phyloP scores from a whole-genome alignment of 2,888 invertebrate species.

The Octodonta nipae region DNA sequence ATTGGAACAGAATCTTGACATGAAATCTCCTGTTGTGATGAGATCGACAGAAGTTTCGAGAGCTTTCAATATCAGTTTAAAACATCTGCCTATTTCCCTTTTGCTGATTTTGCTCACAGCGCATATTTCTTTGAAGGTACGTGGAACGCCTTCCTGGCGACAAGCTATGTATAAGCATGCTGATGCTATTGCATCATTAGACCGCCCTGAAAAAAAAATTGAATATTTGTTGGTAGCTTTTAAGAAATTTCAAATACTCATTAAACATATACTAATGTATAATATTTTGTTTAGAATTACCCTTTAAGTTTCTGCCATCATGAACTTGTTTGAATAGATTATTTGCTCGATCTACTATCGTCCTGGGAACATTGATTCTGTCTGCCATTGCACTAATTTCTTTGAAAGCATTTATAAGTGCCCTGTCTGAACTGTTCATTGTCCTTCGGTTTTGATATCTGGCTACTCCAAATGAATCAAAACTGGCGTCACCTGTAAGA shows the following conservation, averaged over 20 bases:
- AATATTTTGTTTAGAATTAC: too few species aligned
- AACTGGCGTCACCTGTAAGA: constrained; percentile 61
- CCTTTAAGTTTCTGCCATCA: constrained; percentile 89
- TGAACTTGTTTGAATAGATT: constrained; percentile 97
- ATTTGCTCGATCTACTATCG: constrained; percentile 92
- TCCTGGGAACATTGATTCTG: constrained; percentile 89
- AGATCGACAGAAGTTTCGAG: constrained; percentile 93
- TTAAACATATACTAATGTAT: too few species aligned
- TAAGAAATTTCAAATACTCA: too few species aligned
- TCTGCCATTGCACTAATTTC: constrained; percentile 98
- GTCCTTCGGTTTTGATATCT: constrained; percentile 63
- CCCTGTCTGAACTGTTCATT: constrained; percentile 89
- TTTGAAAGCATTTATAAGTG: constrained; percentile 87
- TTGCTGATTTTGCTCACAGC: constrained; percentile 98
- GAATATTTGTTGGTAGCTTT: not conserved
- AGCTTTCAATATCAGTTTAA: constrained; percentile 90
- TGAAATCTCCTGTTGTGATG: constrained; percentile 97
- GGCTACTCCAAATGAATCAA: constrained; percentile 71
- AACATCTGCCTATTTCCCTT: constrained; percentile 96
- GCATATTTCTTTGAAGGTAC: constrained; percentile 98
- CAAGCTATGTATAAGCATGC: constrained; percentile 98
- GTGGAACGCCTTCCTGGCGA: constrained; percentile 93
- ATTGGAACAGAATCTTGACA: constrained; percentile 97
- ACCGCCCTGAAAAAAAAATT: constrained; percentile 39
- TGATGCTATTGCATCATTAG: constrained; percentile 96